A percentile compares a stretch with the other conserved stretches of the same genome.
phyloP scores from a whole-genome alignment of 1,140 invertebrate species.

The Grapholita molesta region DNA sequence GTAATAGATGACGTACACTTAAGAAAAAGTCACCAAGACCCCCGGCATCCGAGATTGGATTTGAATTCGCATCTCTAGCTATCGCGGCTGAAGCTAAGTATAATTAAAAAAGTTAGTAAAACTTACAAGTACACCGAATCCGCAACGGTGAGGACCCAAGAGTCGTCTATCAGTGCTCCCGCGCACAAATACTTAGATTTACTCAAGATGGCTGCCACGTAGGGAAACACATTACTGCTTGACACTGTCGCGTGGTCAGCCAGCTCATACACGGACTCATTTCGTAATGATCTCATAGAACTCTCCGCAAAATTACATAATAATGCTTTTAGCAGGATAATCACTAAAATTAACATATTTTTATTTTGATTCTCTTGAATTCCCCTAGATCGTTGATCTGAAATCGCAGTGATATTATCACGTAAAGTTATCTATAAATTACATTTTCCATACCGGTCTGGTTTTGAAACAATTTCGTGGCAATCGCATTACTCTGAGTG shows the following conservation, averaged over 20 bases:
- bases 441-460: not conserved
- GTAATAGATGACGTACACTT: no score
- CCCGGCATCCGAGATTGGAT: no score
- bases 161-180: constrained; percentile 55
- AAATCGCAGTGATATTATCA: not conserved
- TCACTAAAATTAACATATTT: not conserved
- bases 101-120: not conserved
- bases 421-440: not conserved
- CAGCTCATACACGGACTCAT: not conserved
- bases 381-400: not conserved
- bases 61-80: no score
- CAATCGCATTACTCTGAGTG: not conserved
- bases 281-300: not conserved
- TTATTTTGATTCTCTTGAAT: not conserved
- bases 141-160: constrained; percentile 56
- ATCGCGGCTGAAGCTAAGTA: no score
- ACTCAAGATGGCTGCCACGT: constrained; percentile 53
- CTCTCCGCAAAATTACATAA: not conserved
- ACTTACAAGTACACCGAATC: constrained; percentile 54
- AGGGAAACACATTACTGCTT: constrained; percentile 43
- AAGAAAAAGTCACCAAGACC: no score
- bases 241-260: constrained; percentile 30
- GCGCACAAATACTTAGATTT: constrained; percentile 49
- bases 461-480: not conserved
- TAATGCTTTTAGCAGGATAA: not conserved